Evolutionary conservation across 2,888 invertebrate genomes (phyloP), one percentile per base, ranked within the genome.

Genomic region (Cataglyphis livida): DNA sequence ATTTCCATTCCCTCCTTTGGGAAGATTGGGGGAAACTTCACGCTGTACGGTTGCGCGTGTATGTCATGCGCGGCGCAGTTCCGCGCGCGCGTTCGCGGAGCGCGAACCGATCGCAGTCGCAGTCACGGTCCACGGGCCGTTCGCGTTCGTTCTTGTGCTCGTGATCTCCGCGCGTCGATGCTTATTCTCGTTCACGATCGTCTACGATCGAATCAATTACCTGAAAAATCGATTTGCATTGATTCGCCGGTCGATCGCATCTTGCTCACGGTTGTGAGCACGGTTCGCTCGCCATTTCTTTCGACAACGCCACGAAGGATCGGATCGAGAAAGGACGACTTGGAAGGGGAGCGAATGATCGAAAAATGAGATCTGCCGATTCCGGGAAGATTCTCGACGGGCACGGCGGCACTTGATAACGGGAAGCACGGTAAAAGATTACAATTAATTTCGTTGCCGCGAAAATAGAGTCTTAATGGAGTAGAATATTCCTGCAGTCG

Each of bases 111-210:
- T 83, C 38, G 64, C 32, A n/a, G 18, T 84, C 38, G 83, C 88
- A 88, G 88, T 88, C 83, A 59, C 64, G 84, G 79, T 81, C 70
- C 84, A 83, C 82, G 70, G 76, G 57, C 83, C 83, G 86, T 35
- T 79, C 62, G 78, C 25, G 68, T n/a, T 62, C 12, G 73, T n/a
- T 5, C 32, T 78, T 28, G 57, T 7, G 62, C 35, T 35, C 65
- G 38, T 12, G 18, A 64, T 57, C 3, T 38, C 32, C 54, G 21
- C 5, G 18, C n/a, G 4, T n/a, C 48, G 57, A n/a, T n/a, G 7
- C 7, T 7, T n/a, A 7, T n/a, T 7, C 6, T n/a, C 9, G 18
- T 32, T 21, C 75, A 32, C 54, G 73, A 44, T 12, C 15, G n/a
- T 66, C 35, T 18, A 35, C 71, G 38, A 25, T 21, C 21, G 64